phyloP scores from a whole-genome alignment of 1,140 invertebrate genomes.

The Drosophila lini region DNA sequence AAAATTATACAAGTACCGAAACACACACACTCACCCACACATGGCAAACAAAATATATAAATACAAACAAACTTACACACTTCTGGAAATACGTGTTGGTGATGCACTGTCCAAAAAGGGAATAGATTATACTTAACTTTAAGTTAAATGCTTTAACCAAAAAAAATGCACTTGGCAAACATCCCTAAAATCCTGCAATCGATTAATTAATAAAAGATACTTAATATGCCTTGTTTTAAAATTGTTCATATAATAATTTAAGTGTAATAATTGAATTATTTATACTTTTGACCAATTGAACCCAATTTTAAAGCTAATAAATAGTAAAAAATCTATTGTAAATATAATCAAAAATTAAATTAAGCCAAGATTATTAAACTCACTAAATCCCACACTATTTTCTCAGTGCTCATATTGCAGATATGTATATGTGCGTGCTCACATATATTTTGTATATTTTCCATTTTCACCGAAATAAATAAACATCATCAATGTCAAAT shows the following conservation, averaged over 20 bases:
- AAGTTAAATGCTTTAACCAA: neutral
- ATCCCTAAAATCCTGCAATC: neutral
- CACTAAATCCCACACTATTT: too few species aligned
- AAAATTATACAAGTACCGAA: constrained; percentile 58
- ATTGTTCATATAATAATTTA: too few species aligned
- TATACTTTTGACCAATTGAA: too few species aligned
- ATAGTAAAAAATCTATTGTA: neutral
- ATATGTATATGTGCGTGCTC: neutral
- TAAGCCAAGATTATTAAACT: too few species aligned
- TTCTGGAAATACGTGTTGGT: constrained; percentile 1
- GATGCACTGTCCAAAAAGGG: neutral
- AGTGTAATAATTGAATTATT: too few species aligned
- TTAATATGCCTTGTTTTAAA: too few species aligned
- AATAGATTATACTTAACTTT: neutral
- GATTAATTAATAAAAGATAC: too few species aligned
- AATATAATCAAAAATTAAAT: too few species aligned
- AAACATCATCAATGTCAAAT: constrained; percentile 83
- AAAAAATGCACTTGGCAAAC: neutral
- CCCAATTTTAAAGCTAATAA: neutral
- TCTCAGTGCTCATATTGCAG: constrained; percentile 21
- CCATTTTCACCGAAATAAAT: constrained; percentile 81
- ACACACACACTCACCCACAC: constrained; percentile 21
- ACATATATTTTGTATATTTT: constrained; percentile 71
- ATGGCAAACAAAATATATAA: constrained; percentile 28
- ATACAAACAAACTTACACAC: constrained; percentile 22